phyloP scores from a whole-genome alignment of 2,888 invertebrate genomes.

The Escarpia spicata region DNA sequence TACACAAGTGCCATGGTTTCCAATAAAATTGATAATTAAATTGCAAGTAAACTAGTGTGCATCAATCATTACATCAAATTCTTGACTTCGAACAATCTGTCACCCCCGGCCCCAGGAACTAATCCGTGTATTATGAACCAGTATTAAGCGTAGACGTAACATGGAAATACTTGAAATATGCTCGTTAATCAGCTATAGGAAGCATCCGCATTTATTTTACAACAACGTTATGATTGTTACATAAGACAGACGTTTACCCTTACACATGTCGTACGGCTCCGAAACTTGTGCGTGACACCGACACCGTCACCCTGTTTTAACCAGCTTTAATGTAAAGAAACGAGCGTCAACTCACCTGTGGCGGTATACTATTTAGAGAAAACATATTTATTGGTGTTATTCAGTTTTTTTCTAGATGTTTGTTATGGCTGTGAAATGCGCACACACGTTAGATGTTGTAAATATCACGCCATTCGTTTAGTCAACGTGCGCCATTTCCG shows the following conservation, averaged over 20 bases:
- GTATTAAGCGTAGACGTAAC: no score
- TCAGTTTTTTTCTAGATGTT: background rate
- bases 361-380: slow-evolving; percentile 12
- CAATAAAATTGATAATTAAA: no score
- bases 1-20: no score
- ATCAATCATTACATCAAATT: no score
- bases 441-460: background rate
- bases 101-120: no score
- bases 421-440: background rate
- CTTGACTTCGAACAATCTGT: no score
- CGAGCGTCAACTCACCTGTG: background rate
- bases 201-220: background rate
- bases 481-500: slow-evolving; percentile 12
- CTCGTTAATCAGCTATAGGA: no score
- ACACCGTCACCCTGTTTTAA: background rate
- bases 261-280: background rate
- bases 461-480: slow-evolving; percentile 12
- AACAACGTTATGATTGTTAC: background rate
- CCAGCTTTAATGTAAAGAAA: background rate
- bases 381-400: background rate
- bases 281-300: background rate
- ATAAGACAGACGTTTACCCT: background rate
- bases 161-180: no score
- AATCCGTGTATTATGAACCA: no score
- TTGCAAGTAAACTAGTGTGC: no score